Evolutionary conservation across 1,140 invertebrate species (phyloP).

Genomic region (Rhynchophorus ferrugineus): DNA sequence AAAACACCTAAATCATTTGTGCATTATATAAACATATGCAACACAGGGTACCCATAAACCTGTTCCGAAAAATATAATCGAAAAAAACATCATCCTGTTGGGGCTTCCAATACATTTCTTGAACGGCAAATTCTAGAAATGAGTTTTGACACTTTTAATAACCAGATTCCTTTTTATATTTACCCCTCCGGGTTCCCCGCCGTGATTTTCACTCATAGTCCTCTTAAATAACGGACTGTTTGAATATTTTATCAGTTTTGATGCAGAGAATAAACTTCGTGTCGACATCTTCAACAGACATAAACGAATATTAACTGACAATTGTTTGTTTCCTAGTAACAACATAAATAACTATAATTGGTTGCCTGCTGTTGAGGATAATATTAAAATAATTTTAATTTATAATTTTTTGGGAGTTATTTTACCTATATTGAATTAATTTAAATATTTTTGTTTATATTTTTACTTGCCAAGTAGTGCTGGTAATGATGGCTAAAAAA

Average conservation of each 20-base stretch:
- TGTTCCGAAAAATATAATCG: conserved; percentile 13
- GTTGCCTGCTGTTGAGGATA: too few species aligned
- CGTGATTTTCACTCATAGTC: conserved; percentile 2
- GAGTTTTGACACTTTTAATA: not conserved
- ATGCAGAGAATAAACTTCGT: not conserved
- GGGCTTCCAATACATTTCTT: conserved; percentile 15
- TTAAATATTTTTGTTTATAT: too few species aligned
- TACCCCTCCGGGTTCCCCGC: conserved; percentile 12
- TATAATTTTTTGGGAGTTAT: too few species aligned
- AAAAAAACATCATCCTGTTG: conserved; percentile 7
- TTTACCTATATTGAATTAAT: too few species aligned
- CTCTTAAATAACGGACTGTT: not conserved
- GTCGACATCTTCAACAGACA: too few species aligned
- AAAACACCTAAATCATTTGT: conserved; percentile 9
- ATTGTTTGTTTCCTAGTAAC: too few species aligned
- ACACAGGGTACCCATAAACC: conserved; percentile 15
- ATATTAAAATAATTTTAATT: too few species aligned
- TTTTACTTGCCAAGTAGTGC: too few species aligned
- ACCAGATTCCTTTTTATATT: not conserved
- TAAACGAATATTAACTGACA: too few species aligned
- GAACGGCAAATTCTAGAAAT: conserved; percentile 16
- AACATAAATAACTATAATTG: too few species aligned
- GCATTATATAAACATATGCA: conserved; percentile 18
- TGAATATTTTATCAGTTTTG: conserved; percentile 2
- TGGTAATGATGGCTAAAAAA: too few species aligned